Base-by-base conservation (phyloP, 2,888 invertebrate species). In the Allygus modestus region DNA sequence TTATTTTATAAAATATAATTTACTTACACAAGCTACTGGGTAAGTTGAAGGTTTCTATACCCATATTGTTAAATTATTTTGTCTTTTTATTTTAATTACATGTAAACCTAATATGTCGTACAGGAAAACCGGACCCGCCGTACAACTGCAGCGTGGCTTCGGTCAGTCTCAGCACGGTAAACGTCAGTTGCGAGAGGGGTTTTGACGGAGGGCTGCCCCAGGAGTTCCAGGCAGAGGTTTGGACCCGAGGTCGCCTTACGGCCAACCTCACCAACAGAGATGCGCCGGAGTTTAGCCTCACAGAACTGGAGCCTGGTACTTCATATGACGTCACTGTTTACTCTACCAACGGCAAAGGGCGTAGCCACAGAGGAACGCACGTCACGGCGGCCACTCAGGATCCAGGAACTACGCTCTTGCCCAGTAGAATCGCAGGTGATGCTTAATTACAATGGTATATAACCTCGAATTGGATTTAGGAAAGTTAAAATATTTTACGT, bases 311-410 rank as follows among this genome's bases (percentile, higher is more conserved):
- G 86, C 90, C 92, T 4, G 91, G 92, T 65, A 91, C 91, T 65
- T 91, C 91, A 84, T 92, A 92, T 87, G 89, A 89, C 87, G 88
- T 89, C 90, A 92, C 86, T 90, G 91, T 86, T 91, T 93, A 85
- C 91, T 92, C 89, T 90, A 92, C 88, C 90, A 94, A 91, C 91
- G 92, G 92, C 86, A 93, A 91, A 91, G 93, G 90, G 90, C 89
- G 90, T 87, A 92, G 92, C 86, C 90, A 31, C 90, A 91, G 87
- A 88, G 61, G 91, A 92, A 20, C 91, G 90, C 37, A 91, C 91
- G 31, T 91, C 91, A 11, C 91, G 91, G 61, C 89, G 91, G 85
- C 91, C 91, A 87, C 91, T 91, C 43, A 75, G 28, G 83, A 83
- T 26, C 75, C 61, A 1, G 75, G 75, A 15, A 73, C 54, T 2